These are phyloP conservation scores for Drosophila algonquin DNA, from an alignment of 2,888 invertebrate species.

Conservation along the genomic window DNA sequence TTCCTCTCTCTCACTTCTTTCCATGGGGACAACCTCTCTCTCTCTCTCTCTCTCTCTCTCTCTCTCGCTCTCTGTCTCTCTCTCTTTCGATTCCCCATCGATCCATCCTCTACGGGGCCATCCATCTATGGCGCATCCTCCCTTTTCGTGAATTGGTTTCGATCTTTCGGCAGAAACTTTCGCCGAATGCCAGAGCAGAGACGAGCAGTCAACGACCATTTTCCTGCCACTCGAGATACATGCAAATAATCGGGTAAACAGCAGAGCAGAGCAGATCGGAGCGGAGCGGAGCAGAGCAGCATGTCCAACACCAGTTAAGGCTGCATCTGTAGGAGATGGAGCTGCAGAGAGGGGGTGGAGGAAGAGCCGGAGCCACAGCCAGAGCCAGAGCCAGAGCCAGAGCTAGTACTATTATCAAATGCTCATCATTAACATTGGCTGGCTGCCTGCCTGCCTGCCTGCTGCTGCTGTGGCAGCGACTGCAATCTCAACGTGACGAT, in stretches of 20 bases:
- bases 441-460: constrained; percentile 7
- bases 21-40: neutral
- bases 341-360: no score
- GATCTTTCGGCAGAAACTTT: constrained; percentile 52
- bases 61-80: neutral
- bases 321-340: constrained; percentile 9
- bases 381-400: constrained; percentile 8
- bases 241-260: constrained; percentile 52
- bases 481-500: constrained; percentile 67
- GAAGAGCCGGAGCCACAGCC: neutral
- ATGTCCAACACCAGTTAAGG: constrained; percentile 51
- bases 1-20: neutral
- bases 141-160: constrained; percentile 5
- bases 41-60: no score
- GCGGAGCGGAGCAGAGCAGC: constrained; percentile 19
- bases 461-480: constrained; percentile 32
- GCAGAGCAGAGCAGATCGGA: neutral
- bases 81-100: neutral
- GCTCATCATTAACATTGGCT: constrained; percentile 70
- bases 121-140: constrained; percentile 7
- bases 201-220: constrained; percentile 54
- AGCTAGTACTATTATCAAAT: constrained; percentile 69
- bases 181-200: constrained; percentile 51
- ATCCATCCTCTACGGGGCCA: neutral
- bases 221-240: constrained; percentile 43